Percentiles rank a stretch among this genome's conserved stretches.
These are phyloP conservation scores for Oryzias melastigma DNA, from an alignment of 2,113 vertebrate genomes.

Conservation along the genomic window DNA sequence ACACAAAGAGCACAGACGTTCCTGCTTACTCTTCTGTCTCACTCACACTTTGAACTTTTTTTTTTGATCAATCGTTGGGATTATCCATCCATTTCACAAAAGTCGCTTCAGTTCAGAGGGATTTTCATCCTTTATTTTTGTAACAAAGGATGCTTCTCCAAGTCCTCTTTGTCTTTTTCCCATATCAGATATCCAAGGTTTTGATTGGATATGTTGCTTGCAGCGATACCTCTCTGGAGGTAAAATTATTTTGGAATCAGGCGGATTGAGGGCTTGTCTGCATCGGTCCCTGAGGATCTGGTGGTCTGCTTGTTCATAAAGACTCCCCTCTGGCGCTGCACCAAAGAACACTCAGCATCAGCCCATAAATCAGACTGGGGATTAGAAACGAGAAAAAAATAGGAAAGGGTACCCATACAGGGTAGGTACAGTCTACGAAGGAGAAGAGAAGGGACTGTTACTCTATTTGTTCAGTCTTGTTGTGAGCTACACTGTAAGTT, in stretches of 20 bases:
- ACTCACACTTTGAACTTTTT: not conserved
- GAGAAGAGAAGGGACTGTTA: not conserved
- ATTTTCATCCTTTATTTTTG: conserved; percentile 26
- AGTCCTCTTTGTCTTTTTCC: conserved; percentile 15
- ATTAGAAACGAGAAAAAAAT: conserved; percentile 35
- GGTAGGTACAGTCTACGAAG: conserved; percentile 13
- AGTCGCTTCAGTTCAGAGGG: too few species aligned
- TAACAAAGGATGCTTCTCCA: conserved; percentile 54
- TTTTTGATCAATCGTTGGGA: too few species aligned
- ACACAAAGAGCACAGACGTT: conserved; percentile 75
- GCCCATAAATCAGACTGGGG: conserved; percentile 28
- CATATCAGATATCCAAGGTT: conserved; percentile 35
- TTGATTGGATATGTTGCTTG: conserved; percentile 54
- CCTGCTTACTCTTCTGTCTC: conserved; percentile 30
- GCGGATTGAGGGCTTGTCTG: conserved; percentile 58
- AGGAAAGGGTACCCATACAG: not conserved
- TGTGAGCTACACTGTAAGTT: conserved; percentile 13
- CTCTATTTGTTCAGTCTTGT: conserved; percentile 24
- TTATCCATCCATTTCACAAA: too few species aligned
- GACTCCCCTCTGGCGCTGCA: conserved; percentile 33
- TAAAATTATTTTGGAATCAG: conserved; percentile 57
- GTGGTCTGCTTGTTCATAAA: conserved; percentile 39
- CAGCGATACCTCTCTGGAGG: conserved; percentile 46
- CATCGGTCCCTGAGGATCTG: conserved; percentile 31
- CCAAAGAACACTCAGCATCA: conserved; percentile 29